phyloP scores from a whole-genome alignment of 2,113 vertebrate species.

The Psilopogon haemacephalus region DNA sequence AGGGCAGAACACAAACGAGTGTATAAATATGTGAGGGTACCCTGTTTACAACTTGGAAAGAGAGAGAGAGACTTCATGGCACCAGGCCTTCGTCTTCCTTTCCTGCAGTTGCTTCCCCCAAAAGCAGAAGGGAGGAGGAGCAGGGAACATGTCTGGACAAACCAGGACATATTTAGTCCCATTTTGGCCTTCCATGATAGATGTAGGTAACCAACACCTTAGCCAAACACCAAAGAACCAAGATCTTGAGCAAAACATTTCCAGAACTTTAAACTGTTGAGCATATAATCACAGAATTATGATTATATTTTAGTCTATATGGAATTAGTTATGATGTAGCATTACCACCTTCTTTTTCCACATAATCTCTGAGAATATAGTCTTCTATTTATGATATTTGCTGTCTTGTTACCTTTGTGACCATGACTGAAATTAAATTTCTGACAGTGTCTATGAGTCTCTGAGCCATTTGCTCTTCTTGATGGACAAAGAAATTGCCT shows the following conservation, averaged over 20 bases:
- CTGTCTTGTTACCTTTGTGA: not conserved
- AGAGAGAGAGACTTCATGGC: too few species aligned
- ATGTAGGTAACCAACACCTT: not conserved
- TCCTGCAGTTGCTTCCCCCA: too few species aligned
- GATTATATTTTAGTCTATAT: not conserved
- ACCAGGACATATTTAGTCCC: too few species aligned
- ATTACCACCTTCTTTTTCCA: not conserved
- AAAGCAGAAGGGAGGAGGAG: too few species aligned
- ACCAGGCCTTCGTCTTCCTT: too few species aligned
- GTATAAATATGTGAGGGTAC: too few species aligned
- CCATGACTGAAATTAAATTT: not conserved
- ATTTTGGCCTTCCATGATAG: too few species aligned
- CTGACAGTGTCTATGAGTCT: not conserved
- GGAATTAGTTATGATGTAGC: not conserved
- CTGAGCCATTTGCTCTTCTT: not conserved
- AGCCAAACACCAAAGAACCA: fast-evolving
- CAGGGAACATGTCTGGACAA: too few species aligned
- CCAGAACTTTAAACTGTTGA: not conserved
- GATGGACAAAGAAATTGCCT: not conserved
- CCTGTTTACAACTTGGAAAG: too few species aligned
- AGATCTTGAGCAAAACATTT: not conserved
- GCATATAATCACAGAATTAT: not conserved
- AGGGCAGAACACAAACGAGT: too few species aligned
- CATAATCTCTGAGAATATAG: not conserved
- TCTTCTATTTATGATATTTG: not conserved